These are phyloP conservation scores for Notarius lentiginosus DNA, from an alignment of 2,113 vertebrate species.

Conservation along the genomic window DNA sequence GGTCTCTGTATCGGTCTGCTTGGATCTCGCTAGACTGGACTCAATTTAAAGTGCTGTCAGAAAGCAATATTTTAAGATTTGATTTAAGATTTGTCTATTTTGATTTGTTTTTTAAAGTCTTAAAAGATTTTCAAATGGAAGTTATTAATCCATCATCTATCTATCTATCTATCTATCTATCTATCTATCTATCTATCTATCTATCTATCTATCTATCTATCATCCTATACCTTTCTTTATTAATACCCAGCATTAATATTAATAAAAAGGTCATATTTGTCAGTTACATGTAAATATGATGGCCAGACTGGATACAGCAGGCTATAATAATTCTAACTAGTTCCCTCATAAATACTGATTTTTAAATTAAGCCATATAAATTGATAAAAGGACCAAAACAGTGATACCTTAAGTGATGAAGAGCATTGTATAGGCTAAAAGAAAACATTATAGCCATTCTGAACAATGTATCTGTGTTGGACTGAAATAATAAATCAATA, in stretches of 20 bases:
- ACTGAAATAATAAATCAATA: background rate
- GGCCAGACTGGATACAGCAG: background rate
- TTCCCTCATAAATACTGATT: background rate
- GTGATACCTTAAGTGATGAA: too few species aligned
- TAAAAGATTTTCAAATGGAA: background rate
- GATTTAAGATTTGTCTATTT: background rate
- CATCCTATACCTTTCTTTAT: background rate
- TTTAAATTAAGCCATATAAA: background rate
- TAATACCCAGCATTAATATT: background rate
- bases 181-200: too few species aligned
- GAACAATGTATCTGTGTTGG: background rate
- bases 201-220: too few species aligned
- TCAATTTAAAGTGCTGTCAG: conserved; percentile 22
- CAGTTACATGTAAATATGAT: background rate
- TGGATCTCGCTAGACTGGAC: conserved; percentile 10
- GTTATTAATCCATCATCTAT: background rate
- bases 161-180: too few species aligned
- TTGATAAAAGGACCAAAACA: background rate
- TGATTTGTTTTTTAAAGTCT: background rate
- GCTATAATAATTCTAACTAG: background rate
- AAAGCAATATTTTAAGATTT: conserved; percentile 17
- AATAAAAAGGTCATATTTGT: background rate
- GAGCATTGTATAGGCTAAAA: background rate
- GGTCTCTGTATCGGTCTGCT: background rate
- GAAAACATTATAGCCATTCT: background rate